phyloP scores from a whole-genome alignment of 2,797 vertebrate species.

The Brotula barbata region DNA sequence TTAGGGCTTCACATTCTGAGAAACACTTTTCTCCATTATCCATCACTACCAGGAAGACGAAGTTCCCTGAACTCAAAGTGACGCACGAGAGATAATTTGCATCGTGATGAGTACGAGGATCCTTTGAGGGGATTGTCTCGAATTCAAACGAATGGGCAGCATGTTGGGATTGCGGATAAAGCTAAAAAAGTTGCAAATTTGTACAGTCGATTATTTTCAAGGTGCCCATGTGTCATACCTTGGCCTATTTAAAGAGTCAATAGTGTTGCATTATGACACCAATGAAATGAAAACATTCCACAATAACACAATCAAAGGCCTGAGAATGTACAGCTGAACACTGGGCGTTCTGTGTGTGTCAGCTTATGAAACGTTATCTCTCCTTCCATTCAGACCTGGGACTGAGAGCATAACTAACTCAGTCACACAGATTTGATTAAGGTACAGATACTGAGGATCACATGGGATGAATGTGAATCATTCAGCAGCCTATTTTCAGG shows the following conservation, averaged over 20 bases:
- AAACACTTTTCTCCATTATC: constrained; percentile 1
- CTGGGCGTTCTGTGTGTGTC: constrained; percentile 16
- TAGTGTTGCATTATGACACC: too few relatives aligned
- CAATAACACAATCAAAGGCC: too few relatives aligned
- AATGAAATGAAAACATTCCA: too few relatives aligned
- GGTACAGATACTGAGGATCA: constrained; percentile 57
- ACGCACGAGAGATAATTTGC: background rate
- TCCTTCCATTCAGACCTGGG: constrained; percentile 43
- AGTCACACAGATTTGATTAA: constrained; percentile 70
- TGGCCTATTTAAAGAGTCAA: too few relatives aligned
- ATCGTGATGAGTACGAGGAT: background rate
- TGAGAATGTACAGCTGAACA: background rate
- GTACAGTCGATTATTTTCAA: background rate
- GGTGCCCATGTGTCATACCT: background rate
- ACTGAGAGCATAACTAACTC: constrained; percentile 56
- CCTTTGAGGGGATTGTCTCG: too few relatives aligned
- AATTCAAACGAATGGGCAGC: too few relatives aligned
- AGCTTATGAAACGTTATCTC: constrained; percentile 55
- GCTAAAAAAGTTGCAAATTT: too few relatives aligned
- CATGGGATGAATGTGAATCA: constrained; percentile 69
- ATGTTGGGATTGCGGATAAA: too few relatives aligned
- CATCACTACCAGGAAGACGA: constrained; percentile 5
- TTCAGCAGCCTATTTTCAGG: constrained; percentile 69
- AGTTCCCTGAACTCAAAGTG: too few relatives aligned
- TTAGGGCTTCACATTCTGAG: background rate